Percentiles rank a stretch among this genome's conserved stretches.
phyloP scores from a whole-genome alignment of 2,113 vertebrate species.

The Thomomys bottae region DNA sequence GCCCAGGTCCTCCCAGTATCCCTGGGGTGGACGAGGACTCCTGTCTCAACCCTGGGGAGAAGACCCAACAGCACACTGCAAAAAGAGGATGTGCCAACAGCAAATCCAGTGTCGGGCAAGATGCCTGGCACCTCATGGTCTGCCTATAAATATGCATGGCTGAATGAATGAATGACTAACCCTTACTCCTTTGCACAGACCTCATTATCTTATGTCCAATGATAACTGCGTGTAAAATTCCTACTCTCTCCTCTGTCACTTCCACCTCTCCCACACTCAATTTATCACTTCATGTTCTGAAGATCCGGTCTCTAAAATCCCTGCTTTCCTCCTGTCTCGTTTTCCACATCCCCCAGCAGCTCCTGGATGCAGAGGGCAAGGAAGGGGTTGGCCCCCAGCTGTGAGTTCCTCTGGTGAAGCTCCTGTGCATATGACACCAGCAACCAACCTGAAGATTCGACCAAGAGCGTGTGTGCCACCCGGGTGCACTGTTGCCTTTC shows the following conservation, averaged over 20 bases:
- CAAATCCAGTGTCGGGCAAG: slow-evolving; percentile 22
- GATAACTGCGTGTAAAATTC: not conserved
- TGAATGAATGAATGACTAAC: not conserved
- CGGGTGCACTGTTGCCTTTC: not conserved
- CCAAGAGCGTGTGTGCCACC: not conserved
- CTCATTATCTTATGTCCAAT: slow-evolving; percentile 43
- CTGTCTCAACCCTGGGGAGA: not conserved
- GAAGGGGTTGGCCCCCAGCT: not conserved
- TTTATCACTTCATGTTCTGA: slow-evolving; percentile 46
- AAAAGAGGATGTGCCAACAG: not conserved
- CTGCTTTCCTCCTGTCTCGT: not conserved
- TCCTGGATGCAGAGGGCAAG: not conserved
- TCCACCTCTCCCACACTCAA: not conserved
- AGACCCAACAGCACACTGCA: not conserved
- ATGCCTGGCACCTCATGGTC: slow-evolving; percentile 38
- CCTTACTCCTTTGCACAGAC: not conserved
- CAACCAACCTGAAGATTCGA: not conserved
- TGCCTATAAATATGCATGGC: slow-evolving; percentile 37
- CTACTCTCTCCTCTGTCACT: not conserved
- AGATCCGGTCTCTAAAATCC: slow-evolving; percentile 7
- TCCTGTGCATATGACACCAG: not conserved
- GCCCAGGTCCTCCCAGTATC: not conserved
- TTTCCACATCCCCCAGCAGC: not conserved
- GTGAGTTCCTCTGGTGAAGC: no score
- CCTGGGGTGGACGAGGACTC: not conserved